These are phyloP conservation scores for Yponomeuta cagnagella DNA, from an alignment of 2,888 invertebrate genomes.

Conservation along the genomic window DNA sequence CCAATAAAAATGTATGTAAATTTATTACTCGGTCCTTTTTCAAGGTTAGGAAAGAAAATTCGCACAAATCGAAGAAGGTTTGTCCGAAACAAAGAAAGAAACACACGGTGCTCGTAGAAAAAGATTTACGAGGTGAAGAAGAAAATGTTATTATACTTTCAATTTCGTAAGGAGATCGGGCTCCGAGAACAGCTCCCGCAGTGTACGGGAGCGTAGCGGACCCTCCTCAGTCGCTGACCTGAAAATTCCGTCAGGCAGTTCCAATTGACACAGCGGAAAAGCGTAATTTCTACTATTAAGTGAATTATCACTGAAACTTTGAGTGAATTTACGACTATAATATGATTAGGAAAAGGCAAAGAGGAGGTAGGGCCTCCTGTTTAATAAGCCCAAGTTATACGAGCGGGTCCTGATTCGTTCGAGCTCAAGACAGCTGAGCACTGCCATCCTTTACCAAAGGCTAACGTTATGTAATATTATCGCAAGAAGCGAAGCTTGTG, in stretches of 20 bases:
- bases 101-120: constrained; percentile 36
- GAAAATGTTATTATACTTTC: constrained; percentile 56
- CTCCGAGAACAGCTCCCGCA: constrained; percentile 26
- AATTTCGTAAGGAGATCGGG: constrained; percentile 36
- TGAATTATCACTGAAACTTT: constrained; percentile 50
- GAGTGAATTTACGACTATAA: constrained; percentile 47
- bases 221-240: constrained; percentile 14
- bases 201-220: constrained; percentile 22
- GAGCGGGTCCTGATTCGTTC: background rate
- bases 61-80: constrained; percentile 24
- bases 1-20: background rate
- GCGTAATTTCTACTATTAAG: constrained; percentile 43
- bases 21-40: background rate
- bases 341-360: constrained; percentile 45
- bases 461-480: constrained; percentile 34
- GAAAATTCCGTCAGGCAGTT: background rate
- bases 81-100: constrained; percentile 43
- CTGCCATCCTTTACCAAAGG: background rate
- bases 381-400: constrained; percentile 34
- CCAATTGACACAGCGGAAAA: constrained; percentile 38
- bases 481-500: constrained; percentile 37
- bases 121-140: constrained; percentile 53
- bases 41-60: background rate
- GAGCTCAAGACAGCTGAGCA: background rate
- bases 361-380: constrained; percentile 36